Evolutionary conservation across 2,797 vertebrate genomes (phyloP), one percentile per base, ranked within the genome.

Genomic region (Diplodus puntazzo): DNA sequence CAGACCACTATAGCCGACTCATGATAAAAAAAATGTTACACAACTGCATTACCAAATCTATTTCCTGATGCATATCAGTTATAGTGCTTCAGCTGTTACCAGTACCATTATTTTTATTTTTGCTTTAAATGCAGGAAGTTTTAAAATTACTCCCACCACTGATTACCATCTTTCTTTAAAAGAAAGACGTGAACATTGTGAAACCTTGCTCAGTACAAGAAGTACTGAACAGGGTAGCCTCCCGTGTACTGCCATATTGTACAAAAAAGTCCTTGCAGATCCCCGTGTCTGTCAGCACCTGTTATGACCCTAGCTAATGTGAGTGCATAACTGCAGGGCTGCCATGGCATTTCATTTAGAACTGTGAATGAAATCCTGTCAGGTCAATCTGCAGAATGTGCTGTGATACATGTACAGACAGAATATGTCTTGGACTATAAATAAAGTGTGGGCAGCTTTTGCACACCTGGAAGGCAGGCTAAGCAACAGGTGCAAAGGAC

Each of bases 311-410:
- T 21, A 52, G 45, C 77, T 55, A 60, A 53, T 60, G 65, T 8
- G 20, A 79, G 73, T 64, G 43, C 46, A 66, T 57, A 80, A 70
- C 80, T 83, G 59, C 69, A 73, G 78, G 75, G 75, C 61, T 73
- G 58, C 69, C 12, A 17, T 75, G 77, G 75, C 64, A 82, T 83
- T 77, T 79, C 55, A 71, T 87, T 80, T 72, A 39, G 42, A 85
- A 59, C 65, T 73, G 73, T 71, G 80, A 84, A 69, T 72, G 65
- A 81, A 85, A 71, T 79, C 54, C 76, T 77, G 81, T 84, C 83
- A 69, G 45, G 79, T 82, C 59, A 80, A 67, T 84, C 76, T 64
- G 57, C 72, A 68, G 55, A 73, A 75, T 50, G 46, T 75, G n/a
- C 43, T 74, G 48, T 18, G 27, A 60, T 50, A 69, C 67, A 80